Evolutionary conservation across 2,888 invertebrate species (phyloP).

Genomic region (Ochropacha duplaris): DNA sequence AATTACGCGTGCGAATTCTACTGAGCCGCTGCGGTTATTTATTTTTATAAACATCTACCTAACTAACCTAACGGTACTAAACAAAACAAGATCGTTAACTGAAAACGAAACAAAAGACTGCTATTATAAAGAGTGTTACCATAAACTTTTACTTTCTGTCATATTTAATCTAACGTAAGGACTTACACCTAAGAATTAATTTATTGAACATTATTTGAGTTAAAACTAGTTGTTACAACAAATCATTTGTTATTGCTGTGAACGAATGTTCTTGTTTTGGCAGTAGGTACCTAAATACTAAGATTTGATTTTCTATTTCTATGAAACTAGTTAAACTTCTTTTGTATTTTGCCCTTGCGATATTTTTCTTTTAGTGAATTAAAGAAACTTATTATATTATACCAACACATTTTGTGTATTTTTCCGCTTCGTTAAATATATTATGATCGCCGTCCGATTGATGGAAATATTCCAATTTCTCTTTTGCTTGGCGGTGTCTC

Average conservation of each 20-base stretch:
- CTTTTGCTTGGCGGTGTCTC: conserved; percentile 9
- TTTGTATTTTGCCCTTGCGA: background rate
- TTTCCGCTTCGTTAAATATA: background rate
- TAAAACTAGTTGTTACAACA: too few species aligned
- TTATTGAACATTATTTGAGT: too few species aligned
- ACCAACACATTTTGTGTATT: background rate
- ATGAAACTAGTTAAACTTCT: too few species aligned
- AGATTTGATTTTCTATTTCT: too few species aligned
- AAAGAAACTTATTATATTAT: too few species aligned
- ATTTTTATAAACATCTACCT: background rate
- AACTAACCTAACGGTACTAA: background rate
- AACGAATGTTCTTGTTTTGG: too few species aligned
- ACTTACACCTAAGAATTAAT: too few species aligned
- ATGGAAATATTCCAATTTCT: conserved; percentile 16
- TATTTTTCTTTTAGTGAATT: background rate
- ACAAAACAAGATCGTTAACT: background rate
- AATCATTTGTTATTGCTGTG: too few species aligned
- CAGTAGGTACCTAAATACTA: too few species aligned
- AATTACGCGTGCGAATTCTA: too few species aligned
- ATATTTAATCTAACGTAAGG: background rate
- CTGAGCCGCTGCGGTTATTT: too few species aligned
- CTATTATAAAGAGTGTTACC: background rate
- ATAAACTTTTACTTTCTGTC: conserved; percentile 14
- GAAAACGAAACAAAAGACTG: background rate
- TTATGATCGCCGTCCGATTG: conserved; percentile 2